Conservation (phyloP, 1,140 invertebrate species). For the Drosophila sproati region DNA sequence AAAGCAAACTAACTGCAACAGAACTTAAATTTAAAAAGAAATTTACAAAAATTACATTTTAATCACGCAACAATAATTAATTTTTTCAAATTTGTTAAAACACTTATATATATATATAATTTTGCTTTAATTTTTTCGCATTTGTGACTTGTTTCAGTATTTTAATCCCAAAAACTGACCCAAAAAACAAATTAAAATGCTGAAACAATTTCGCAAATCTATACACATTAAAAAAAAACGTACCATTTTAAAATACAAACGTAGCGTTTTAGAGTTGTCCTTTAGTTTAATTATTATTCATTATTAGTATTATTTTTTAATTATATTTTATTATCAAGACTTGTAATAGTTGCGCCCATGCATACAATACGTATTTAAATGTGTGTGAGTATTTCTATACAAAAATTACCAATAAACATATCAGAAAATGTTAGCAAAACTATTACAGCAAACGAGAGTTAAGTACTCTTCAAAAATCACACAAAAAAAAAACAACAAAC, state of each 20-base stretch:
- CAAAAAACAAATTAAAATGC: conserved; percentile 70
- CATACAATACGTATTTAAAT: conserved; percentile 3
- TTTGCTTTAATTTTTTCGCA: neutral
- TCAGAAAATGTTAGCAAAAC: conserved; percentile 44
- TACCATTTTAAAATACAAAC: conserved; percentile 12
- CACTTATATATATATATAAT: neutral
- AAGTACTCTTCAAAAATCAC: conserved; percentile 77
- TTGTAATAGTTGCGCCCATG: conserved; percentile 20
- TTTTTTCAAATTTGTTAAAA: neutral
- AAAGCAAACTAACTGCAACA: conserved; percentile 31
- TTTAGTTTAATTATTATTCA: neutral
- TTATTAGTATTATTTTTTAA: neutral
- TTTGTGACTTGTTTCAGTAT: conserved; percentile 76
- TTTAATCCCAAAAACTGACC: conserved; percentile 78
- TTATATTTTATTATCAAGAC: neutral
- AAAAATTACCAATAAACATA: conserved; percentile 48
- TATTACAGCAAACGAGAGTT: conserved; percentile 74
- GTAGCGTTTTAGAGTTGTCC: neutral
- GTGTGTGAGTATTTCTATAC: conserved; percentile 37
- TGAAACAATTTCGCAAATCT: conserved; percentile 71
- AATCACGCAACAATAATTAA: conserved; percentile 25
- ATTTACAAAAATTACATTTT: conserved; percentile 14
- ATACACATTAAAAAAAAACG: neutral
- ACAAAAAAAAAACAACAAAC: conserved; percentile 63
- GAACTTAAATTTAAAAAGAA: conserved; percentile 19